phyloP scores from a whole-genome alignment of 2,797 vertebrate species.

The Betta splendens region DNA sequence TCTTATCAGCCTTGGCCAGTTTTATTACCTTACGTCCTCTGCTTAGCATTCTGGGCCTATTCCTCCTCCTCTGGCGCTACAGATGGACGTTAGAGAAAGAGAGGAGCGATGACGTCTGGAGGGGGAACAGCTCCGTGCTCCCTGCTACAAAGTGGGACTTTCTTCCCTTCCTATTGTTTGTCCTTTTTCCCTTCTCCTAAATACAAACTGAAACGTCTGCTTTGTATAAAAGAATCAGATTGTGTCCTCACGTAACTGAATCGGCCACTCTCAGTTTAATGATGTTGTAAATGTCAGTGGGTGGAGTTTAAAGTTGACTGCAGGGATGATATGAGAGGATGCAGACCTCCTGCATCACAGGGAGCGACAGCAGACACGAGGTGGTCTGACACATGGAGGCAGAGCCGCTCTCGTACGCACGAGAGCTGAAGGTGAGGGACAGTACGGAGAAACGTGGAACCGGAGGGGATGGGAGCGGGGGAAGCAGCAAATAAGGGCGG shows the following conservation, averaged over 20 bases:
- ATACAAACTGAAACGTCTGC: too few species aligned
- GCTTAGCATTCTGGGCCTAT: constrained; percentile 26
- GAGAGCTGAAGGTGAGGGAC: constrained; percentile 13
- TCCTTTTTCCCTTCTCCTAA: background rate
- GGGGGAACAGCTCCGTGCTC: constrained; percentile 3
- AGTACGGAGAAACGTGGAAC: background rate
- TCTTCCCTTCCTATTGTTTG: background rate
- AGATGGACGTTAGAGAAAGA: constrained; percentile 31
- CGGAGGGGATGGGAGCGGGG: background rate
- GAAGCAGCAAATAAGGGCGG: constrained; percentile 1
- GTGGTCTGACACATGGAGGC: constrained; percentile 31
- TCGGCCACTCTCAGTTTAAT: background rate
- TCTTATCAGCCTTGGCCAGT: constrained; percentile 64
- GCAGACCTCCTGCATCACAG: constrained; percentile 4
- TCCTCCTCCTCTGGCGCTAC: constrained; percentile 29
- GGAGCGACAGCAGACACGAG: background rate
- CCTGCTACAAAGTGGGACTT: background rate
- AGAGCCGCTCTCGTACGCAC: constrained; percentile 6
- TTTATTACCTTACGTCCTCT: constrained; percentile 52
- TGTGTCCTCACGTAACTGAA: background rate
- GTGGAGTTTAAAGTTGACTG: background rate
- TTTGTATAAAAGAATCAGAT: background rate
- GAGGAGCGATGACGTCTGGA: constrained; percentile 3
- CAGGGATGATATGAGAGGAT: constrained; percentile 10
- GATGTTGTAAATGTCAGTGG: background rate